phyloP scores from a whole-genome alignment of 2,113 vertebrate species.

The Gobio gobio region DNA sequence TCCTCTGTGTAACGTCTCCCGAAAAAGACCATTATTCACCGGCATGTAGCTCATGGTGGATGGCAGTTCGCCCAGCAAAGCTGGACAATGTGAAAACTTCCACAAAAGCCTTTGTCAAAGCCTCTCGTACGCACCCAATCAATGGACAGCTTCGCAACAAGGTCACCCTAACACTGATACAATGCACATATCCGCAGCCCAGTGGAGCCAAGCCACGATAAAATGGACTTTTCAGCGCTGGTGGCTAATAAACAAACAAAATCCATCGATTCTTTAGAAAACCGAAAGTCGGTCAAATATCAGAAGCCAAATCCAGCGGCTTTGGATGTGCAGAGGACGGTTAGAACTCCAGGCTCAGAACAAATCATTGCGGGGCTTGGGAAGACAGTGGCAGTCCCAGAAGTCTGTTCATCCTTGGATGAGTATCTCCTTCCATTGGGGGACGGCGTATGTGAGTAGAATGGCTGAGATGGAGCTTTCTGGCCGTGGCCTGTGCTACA shows the following conservation, averaged over 20 bases:
- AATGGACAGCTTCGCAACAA: conserved; percentile 36
- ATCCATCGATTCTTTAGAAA: conserved; percentile 28
- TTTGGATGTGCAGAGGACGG: conserved; percentile 7
- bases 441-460: background rate
- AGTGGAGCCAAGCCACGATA: conserved; percentile 14
- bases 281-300: conserved; percentile 24
- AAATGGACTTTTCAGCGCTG: background rate
- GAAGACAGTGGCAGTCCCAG: background rate
- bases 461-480: conserved; percentile 27
- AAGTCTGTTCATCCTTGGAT: conserved; percentile 11
- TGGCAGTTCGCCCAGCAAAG: conserved; percentile 22
- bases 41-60: conserved; percentile 67
- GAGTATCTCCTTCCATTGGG: conserved; percentile 6
- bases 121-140: conserved; percentile 19
- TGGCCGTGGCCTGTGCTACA: conserved; percentile 12
- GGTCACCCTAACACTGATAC: conserved; percentile 8
- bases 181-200: conserved; percentile 33
- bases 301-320: background rate
- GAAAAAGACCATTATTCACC: conserved; percentile 61
- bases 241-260: conserved; percentile 17
- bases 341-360: conserved; percentile 6
- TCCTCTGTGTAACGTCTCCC: conserved; percentile 66
- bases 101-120: conserved; percentile 18
- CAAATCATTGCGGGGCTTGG: background rate
- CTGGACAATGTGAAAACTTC: conserved; percentile 2